Conservation (phyloP, 2,888 invertebrate species). For the Leptopilina myrica region DNA sequence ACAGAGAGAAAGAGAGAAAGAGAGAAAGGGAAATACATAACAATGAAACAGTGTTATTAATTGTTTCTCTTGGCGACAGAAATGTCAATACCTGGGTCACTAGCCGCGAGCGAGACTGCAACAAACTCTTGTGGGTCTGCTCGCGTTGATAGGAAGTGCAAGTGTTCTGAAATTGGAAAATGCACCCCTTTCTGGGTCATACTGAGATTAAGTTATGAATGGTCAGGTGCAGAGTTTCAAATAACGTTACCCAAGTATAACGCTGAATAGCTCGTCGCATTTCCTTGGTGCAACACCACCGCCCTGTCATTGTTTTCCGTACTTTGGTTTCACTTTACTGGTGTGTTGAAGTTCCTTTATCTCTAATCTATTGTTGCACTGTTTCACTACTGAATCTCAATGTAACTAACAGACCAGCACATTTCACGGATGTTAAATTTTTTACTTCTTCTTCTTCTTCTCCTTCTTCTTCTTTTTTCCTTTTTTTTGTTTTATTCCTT, state of each 20-base stretch:
- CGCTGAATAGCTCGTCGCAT: slow-evolving; percentile 28
- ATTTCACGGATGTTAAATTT: slow-evolving; percentile 7
- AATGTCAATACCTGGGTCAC: slow-evolving; percentile 31
- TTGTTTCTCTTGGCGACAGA: slow-evolving; percentile 1
- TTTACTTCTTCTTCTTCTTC: background rate
- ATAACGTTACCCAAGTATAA: slow-evolving; percentile 18
- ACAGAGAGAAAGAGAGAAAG: background rate
- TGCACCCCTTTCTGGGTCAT: slow-evolving; percentile 23
- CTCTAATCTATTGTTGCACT: slow-evolving; percentile 33
- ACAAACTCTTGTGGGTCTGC: slow-evolving; percentile 18
- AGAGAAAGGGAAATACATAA: background rate
- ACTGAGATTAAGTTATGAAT: slow-evolving; percentile 36
- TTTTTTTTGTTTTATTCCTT: no score
- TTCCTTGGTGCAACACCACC: slow-evolving; percentile 17
- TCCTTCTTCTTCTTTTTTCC: no score
- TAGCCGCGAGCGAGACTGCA: slow-evolving; percentile 11
- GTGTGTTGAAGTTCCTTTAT: slow-evolving; percentile 27
- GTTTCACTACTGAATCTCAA: slow-evolving; percentile 28
- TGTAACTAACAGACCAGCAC: slow-evolving; percentile 17
- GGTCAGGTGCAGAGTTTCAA: slow-evolving; percentile 31
- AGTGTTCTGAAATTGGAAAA: slow-evolving; percentile 28
- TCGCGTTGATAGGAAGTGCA: slow-evolving; percentile 34
- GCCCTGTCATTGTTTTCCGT: slow-evolving; percentile 28
- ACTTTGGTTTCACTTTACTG: slow-evolving; percentile 31
- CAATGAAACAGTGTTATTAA: slow-evolving; percentile 20